Conservation (phyloP, 1,140 invertebrate genomes). For the Saxidomus purpurata region DNA sequence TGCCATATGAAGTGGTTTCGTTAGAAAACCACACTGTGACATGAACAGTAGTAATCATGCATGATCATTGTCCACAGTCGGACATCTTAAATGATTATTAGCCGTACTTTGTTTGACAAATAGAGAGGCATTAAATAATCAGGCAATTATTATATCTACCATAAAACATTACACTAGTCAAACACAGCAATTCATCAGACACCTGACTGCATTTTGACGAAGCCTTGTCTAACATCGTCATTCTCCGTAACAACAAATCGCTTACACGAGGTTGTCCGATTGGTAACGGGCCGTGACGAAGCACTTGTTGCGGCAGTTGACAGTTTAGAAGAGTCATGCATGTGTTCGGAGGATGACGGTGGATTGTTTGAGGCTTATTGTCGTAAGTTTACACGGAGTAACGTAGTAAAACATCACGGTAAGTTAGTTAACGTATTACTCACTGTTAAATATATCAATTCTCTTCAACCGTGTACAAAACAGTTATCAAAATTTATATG, state of each 20-base stretch:
- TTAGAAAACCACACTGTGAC: too few species aligned
- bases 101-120: background rate
- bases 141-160: background rate
- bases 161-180: constrained; percentile 2
- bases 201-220: background rate
- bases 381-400: too few species aligned
- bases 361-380: background rate
- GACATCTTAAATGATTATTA: background rate
- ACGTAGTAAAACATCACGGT: too few species aligned
- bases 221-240: background rate
- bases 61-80: background rate
- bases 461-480: too few species aligned
- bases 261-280: background rate
- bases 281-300: background rate
- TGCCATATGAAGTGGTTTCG: too few species aligned
- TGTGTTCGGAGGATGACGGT: constrained; percentile 4
- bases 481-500: too few species aligned
- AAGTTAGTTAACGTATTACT: too few species aligned
- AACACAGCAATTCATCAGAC: background rate
- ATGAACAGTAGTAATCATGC: background rate
- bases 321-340: constrained; percentile 12
- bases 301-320: background rate
- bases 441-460: too few species aligned
- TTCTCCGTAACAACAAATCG: background rate
- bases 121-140: background rate